Evolutionary conservation across 2,888 invertebrate genomes (phyloP).

Genomic region (Amblyjoppa proteus): DNA sequence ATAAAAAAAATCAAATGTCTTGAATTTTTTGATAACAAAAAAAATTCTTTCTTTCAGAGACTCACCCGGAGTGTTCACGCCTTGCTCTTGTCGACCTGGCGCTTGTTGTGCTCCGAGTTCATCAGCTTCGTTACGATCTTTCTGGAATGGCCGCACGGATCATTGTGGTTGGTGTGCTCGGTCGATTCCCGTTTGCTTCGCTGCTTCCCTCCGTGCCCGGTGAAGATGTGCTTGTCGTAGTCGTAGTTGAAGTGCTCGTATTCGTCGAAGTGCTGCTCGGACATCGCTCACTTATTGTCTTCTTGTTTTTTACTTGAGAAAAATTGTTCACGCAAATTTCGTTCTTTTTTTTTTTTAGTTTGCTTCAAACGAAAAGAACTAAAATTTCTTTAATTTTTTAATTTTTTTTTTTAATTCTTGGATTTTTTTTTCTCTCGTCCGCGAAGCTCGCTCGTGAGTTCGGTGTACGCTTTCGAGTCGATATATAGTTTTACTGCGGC

Average conservation of each 20-base stretch:
- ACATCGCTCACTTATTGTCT: conserved; percentile 87
- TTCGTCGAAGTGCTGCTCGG: conserved; percentile 94
- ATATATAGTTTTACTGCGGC: conserved; percentile 58
- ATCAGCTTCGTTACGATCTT: conserved; percentile 94
- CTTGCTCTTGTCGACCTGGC: conserved; percentile 84
- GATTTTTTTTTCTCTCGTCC: not conserved
- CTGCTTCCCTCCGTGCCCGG: conserved; percentile 96
- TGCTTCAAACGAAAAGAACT: no score
- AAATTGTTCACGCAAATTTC: conserved; percentile 3
- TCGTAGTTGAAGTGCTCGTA: conserved; percentile 98
- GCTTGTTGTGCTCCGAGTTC: conserved; percentile 94
- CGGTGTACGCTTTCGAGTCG: conserved; percentile 18
- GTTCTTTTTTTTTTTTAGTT: conserved; percentile 1
- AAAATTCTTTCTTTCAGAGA: not conserved
- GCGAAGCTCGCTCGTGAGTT: not conserved
- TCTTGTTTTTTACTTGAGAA: not conserved
- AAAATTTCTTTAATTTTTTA: not conserved
- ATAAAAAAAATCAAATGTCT: not conserved
- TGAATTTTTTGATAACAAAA: not conserved
- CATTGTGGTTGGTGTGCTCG: conserved; percentile 96
- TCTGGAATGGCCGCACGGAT: conserved; percentile 96
- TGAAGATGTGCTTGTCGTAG: conserved; percentile 95
- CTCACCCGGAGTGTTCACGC: conserved; percentile 71
- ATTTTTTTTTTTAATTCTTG: conserved; percentile 5
- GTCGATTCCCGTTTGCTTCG: conserved; percentile 95